Base-by-base conservation (phyloP, 2,113 vertebrate genomes). In the Phrynosoma blainvillii region DNA sequence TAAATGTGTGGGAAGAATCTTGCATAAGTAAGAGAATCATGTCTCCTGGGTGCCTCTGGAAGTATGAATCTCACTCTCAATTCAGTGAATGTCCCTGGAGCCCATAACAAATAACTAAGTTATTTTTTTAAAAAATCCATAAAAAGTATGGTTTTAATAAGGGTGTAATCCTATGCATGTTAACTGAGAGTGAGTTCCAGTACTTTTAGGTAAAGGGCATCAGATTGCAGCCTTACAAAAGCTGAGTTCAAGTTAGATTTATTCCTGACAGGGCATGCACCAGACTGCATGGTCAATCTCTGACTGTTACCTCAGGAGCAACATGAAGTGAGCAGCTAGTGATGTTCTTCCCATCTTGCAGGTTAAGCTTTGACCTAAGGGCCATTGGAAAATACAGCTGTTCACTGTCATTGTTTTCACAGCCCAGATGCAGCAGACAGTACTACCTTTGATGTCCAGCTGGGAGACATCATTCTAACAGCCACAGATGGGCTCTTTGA, bases 401-500 rank as follows among this genome's bases (percentile, higher is more conserved):
- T 21, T 65, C 32, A 20, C 1, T 12, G 5, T 81, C 16, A 1
- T 23, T 74, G 52, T 93, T 84, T 83, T 62, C 89, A 91, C 95
- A 99, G 99, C 94, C 99, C 99, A 0, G 99, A 99, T 40, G 98
- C 98, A 70, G 99, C 99, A 5, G 98, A 99, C 93, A 99, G 98
- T 90, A 98, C 98, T 1, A 98, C 98, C 76, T 99, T 99, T n/a
- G 98, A 99, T 73, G 98, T 99, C 84, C 98, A 99, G 94, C 97
- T 99, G 0, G 99, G 99, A 90, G 99, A 99, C 95, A 99, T 99
- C 93, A 99, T 99, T 94, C 95, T 99, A 91, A 99, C 99, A 0
- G 99, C 99, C 0, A 98, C 98, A 0, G 99, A 99, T 0, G 99
- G 99, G 14, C 98, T 99, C 75, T 99, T 99, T 90, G 99, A 99